These are phyloP conservation scores for Marmota monax DNA, from an alignment of 2,113 vertebrate genomes.

Conservation along the genomic window DNA sequence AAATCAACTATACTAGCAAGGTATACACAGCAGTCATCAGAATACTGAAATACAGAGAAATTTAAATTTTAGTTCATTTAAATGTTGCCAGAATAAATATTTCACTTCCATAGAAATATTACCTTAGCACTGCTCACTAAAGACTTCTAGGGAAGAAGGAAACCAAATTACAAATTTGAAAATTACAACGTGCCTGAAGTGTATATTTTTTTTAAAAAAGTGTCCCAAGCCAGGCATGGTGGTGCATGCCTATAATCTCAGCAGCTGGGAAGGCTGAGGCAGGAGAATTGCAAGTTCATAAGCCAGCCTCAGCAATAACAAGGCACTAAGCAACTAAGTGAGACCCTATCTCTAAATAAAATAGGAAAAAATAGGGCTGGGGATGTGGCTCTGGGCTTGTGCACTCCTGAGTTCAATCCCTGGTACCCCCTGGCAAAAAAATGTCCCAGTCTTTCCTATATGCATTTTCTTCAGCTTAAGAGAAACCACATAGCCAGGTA, in stretches of 20 bases:
- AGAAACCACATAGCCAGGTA: too few species aligned
- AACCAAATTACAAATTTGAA: constrained; percentile 46
- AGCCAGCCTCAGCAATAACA: too few species aligned
- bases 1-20: constrained; percentile 9
- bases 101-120: constrained; percentile 38
- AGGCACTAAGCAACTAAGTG: too few species aligned
- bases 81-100: constrained; percentile 22
- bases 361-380: too few species aligned
- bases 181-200: neutral
- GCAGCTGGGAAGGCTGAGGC: too few species aligned
- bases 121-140: neutral
- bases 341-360: too few species aligned
- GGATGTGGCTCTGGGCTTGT: too few species aligned
- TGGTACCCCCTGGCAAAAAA: too few species aligned
- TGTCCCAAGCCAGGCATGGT: too few species aligned
- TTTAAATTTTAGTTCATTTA: constrained; percentile 44
- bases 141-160: neutral
- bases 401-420: too few species aligned
- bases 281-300: too few species aligned
- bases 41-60: neutral
- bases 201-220: neutral
- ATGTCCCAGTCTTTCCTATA: neutral
- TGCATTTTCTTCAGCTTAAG: constrained; percentile 11
- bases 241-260: too few species aligned
- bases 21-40: neutral